Base-by-base conservation (phyloP, 2,797 vertebrate species). In the Gallinago solitaria region DNA sequence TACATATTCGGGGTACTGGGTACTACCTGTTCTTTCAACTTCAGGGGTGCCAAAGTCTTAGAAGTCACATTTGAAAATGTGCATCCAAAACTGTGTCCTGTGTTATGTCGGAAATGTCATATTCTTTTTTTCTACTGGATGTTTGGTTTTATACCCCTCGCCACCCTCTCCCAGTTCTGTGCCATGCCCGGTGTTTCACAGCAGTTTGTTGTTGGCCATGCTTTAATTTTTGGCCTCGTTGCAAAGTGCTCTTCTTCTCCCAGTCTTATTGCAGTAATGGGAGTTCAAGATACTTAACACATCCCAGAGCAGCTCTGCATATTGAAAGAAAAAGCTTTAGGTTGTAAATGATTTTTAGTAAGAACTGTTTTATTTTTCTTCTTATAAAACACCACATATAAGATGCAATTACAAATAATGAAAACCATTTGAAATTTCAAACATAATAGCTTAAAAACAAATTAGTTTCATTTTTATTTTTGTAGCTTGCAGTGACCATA, bases 361-460 rank as follows among this genome's bases (percentile, higher is more conserved):
- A 88, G 56, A 90, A 64, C 45, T 67, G 32, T 27, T 83, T 94
- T 83, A 37, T 83, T 93, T 92, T 88, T 77, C 50, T 86, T 88
- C 50, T 81, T 87, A 68, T 33, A 87, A 84, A 94, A 77, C 45
- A 54, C 9, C 4, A 64, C 63, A 41, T 94, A 47, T 32, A 83
- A 91, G 51, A 67, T 82, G 43, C 76, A 83, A 74, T 87, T 94
- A 48, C 70, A 67, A 93, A 86, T 91, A 88, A 83, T 94, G 59
- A 82, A 95, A 91, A 23, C 18, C 51, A 80, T 82, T 95, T 94
- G 67, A 63, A 77, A 74, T 89, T 93, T 95, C 50, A 86, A 88
- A 83, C 41, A 88, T 82, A 91, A 50, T 51, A 63, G 25, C 80
- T 83, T 81, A 73, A 86, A 94, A 90, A 4, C 37, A 82, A 88